A percentile compares a stretch with the other conserved stretches of the same genome.
These are phyloP conservation scores for Bombus difficillimus DNA, from an alignment of 1,140 invertebrate species.

Conservation along the genomic window DNA sequence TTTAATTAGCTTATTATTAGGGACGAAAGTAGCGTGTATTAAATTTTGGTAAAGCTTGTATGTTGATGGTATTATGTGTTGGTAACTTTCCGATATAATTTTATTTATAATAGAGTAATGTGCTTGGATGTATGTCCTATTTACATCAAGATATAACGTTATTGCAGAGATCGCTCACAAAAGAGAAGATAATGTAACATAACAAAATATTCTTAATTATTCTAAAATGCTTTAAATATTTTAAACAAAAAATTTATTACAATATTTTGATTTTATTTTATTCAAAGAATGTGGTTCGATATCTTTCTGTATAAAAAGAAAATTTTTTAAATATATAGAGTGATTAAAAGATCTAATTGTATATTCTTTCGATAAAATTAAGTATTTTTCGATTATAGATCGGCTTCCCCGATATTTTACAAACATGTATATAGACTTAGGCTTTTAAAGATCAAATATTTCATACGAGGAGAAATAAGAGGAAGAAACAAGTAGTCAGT, in stretches of 20 bases:
- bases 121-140: not conserved
- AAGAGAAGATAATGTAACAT: not conserved
- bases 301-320: too few species aligned
- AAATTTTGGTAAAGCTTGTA: not conserved
- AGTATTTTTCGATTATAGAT: not conserved
- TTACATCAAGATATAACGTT: too few species aligned
- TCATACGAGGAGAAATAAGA: too few species aligned
- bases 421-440: too few species aligned
- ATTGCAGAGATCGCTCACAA: too few species aligned
- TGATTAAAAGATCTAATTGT: not conserved
- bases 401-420: not conserved
- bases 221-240: not conserved
- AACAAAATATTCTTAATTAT: not conserved
- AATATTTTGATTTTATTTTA: too few species aligned
- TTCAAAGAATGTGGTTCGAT: too few species aligned
- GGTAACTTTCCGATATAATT: not conserved
- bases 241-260: not conserved
- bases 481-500: too few species aligned
- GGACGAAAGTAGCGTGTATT: not conserved
- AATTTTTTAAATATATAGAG: not conserved
- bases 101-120: conserved; percentile 1
- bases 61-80: not conserved
- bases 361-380: too few species aligned
- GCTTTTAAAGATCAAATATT: too few species aligned
- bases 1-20: not conserved